Evolutionary conservation across 2,113 vertebrate species (phyloP).

Genomic region (Erythrocercus mccallii): DNA sequence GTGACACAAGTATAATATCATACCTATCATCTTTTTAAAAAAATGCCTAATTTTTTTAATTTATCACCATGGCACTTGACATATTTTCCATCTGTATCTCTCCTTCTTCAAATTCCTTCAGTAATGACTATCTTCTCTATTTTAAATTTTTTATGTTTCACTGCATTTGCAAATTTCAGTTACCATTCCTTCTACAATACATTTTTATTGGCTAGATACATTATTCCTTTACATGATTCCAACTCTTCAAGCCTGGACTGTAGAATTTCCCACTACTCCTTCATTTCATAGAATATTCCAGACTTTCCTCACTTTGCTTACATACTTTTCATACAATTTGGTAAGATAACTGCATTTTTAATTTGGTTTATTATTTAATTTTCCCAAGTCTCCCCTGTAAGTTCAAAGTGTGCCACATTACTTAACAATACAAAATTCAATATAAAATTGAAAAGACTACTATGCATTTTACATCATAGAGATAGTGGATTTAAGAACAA

Average conservation of each 20-base stretch:
- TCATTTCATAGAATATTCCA: neutral
- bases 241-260: neutral
- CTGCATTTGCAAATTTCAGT: neutral
- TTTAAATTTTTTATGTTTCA: neutral
- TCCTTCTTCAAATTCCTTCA: neutral
- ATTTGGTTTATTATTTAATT: neutral
- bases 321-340: neutral
- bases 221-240: neutral
- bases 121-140: neutral
- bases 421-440: neutral
- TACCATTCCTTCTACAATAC: neutral
- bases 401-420: neutral
- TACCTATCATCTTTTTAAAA: neutral
- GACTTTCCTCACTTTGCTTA: neutral
- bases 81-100: neutral
- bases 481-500: neutral
- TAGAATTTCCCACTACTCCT: neutral
- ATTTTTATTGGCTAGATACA: neutral
- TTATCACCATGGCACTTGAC: neutral
- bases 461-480: neutral
- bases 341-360: neutral
- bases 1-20: neutral
- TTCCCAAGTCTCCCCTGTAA: neutral
- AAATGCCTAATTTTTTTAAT: neutral
- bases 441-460: neutral